A percentile compares a stretch with the other conserved stretches of the same genome.
These are phyloP conservation scores for Piscicola geometra DNA, from an alignment of 2,888 invertebrate genomes.

Conservation along the genomic window DNA sequence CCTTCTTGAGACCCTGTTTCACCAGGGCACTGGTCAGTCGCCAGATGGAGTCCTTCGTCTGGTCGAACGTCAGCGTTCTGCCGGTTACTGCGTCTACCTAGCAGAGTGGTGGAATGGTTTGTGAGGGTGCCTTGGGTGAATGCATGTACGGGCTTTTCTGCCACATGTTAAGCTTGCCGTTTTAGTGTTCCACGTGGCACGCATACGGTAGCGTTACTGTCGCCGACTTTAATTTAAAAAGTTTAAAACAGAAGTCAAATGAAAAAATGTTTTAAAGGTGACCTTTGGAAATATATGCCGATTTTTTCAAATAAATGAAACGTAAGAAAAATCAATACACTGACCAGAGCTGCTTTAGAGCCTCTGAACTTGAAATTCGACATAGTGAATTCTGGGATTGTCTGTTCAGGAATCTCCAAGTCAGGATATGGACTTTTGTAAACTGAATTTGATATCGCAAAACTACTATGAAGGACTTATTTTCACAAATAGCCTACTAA, in stretches of 20 bases:
- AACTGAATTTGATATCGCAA: background rate
- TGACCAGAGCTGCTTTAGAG: conserved; percentile 16
- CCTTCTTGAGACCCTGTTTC: conserved; percentile 33
- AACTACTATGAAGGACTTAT: too few species aligned
- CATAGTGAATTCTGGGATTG: conserved; percentile 9
- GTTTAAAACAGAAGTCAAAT: too few species aligned
- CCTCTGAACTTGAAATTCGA: conserved; percentile 17
- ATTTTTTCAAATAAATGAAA: too few species aligned
- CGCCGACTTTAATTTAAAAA: too few species aligned
- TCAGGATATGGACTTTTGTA: conserved; percentile 28
- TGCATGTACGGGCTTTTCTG: too few species aligned
- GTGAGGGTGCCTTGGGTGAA: too few species aligned
- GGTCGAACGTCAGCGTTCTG: conserved; percentile 32
- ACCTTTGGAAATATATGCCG: too few species aligned
- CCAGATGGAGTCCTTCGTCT: conserved; percentile 35
- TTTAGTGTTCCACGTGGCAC: background rate
- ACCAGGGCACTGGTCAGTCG: conserved; percentile 36
- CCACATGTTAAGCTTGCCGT: too few species aligned
- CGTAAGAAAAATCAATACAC: too few species aligned
- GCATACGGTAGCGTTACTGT: too few species aligned
- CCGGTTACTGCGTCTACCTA: conserved; percentile 36
- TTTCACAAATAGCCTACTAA: background rate
- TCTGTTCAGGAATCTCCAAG: conserved; percentile 12
- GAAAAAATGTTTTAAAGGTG: background rate
- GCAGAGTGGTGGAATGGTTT: too few species aligned